A percentile compares a stretch with the other conserved stretches of the same genome.
These are phyloP conservation scores for Columba janthina DNA, from an alignment of 2,113 vertebrate genomes.

Conservation along the genomic window DNA sequence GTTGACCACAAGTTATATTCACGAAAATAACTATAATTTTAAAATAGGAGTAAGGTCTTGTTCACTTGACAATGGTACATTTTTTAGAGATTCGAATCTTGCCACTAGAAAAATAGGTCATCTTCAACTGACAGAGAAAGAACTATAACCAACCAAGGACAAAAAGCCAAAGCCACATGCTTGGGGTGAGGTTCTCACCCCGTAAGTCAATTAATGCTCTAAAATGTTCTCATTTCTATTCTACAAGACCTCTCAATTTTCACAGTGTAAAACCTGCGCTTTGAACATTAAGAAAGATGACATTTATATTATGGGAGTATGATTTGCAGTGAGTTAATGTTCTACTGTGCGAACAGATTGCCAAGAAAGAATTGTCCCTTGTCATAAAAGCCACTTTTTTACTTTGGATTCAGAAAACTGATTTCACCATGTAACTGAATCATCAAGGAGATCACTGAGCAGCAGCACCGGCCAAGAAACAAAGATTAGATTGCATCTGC, in stretches of 20 bases:
- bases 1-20: background rate
- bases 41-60: background rate
- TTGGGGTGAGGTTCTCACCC: background rate
- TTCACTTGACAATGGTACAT: background rate
- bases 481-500: background rate
- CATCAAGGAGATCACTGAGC: constrained; percentile 23
- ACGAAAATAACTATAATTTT: background rate
- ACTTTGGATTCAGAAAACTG: background rate
- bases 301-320: constrained; percentile 4
- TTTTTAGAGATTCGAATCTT: background rate
- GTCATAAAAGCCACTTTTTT: background rate
- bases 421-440: constrained; percentile 18
- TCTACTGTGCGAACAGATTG: constrained; percentile 35
- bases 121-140: background rate
- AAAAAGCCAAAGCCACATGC: background rate
- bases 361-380: constrained; percentile 10
- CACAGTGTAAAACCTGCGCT: background rate
- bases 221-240: constrained; percentile 13
- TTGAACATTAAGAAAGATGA: constrained; percentile 6
- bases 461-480: background rate
- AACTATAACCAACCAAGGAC: background rate
- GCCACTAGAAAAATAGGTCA: constrained; percentile 28
- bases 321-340: background rate
- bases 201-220: constrained; percentile 1
- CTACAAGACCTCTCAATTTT: constrained; percentile 1